Percentiles rank a stretch among this genome's conserved stretches.
Conservation (phyloP, 1,140 invertebrate genomes). For the Gryon sp. region DNA sequence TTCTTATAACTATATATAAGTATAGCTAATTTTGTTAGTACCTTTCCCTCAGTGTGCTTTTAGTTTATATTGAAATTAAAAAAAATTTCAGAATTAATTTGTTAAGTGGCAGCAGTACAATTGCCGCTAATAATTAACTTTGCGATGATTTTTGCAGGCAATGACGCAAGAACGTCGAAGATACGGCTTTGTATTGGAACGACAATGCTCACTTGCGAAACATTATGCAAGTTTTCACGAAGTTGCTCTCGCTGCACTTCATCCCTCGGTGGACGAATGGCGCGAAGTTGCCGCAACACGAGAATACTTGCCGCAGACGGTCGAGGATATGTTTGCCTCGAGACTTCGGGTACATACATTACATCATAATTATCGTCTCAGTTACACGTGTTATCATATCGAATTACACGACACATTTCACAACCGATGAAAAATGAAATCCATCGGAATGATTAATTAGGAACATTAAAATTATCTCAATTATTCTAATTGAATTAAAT, state of each 20-base stretch:
- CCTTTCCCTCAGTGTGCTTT: too few species aligned
- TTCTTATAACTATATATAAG: too few species aligned
- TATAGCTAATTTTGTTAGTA: too few species aligned
- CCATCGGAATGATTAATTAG: too few species aligned
- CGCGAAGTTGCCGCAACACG: conserved; percentile 91
- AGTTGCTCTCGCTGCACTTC: conserved; percentile 87
- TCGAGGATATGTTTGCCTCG: conserved; percentile 89
- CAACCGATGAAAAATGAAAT: conserved; percentile 22
- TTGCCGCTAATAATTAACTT: conserved; percentile 4
- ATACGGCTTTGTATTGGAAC: conserved; percentile 95
- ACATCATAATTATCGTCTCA: conserved; percentile 55
- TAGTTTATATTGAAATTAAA: background rate
- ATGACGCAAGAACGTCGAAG: conserved; percentile 95
- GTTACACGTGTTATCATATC: conserved; percentile 48
- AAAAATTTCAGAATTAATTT: background rate
- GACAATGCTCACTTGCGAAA: conserved; percentile 94
- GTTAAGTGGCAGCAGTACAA: conserved; percentile 5
- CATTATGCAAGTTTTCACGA: conserved; percentile 93
- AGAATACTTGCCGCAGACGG: conserved; percentile 89
- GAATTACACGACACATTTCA: conserved; percentile 32
- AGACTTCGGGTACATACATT: conserved; percentile 83
- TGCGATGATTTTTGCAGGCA: conserved; percentile 82
- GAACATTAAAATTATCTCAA: too few species aligned
- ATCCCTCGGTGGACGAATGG: conserved; percentile 92
- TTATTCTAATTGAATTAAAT: too few species aligned